Evolutionary conservation across 1,140 invertebrate species (phyloP).

Genomic region (Araneus ventricosus): DNA sequence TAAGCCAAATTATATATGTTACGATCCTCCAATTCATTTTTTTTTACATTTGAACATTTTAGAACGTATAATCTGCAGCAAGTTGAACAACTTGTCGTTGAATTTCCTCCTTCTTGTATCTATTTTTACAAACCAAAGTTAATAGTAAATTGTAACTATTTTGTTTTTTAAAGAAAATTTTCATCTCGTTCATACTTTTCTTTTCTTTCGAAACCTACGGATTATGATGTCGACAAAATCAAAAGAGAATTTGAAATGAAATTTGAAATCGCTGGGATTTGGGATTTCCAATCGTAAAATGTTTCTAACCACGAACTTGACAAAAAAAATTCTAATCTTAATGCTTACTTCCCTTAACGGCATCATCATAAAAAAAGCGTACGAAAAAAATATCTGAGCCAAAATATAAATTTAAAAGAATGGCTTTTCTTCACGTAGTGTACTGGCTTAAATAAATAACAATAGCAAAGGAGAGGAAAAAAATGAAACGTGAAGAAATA

Average conservation of each 20-base stretch:
- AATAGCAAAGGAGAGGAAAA: neutral
- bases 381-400: neutral
- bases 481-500: neutral
- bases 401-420: neutral
- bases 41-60: too few species aligned
- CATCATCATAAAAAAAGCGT: neutral
- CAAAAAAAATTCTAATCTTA: neutral
- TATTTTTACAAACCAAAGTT: too few species aligned
- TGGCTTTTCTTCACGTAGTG: neutral
- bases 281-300: constrained; percentile 9
- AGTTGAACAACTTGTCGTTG: too few species aligned
- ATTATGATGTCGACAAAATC: neutral
- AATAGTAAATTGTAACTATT: too few species aligned
- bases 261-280: neutral
- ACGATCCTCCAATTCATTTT: too few species aligned
- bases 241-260: constrained; percentile 11
- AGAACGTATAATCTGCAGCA: too few species aligned
- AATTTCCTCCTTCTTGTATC: too few species aligned
- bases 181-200: too few species aligned
- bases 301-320: neutral
- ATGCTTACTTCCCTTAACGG: neutral
- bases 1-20: too few species aligned
- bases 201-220: neutral
- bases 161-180: too few species aligned
- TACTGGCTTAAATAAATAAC: constrained; percentile 20